Conservation (phyloP, 2,888 invertebrate species). For the Perithous albicinctus region DNA sequence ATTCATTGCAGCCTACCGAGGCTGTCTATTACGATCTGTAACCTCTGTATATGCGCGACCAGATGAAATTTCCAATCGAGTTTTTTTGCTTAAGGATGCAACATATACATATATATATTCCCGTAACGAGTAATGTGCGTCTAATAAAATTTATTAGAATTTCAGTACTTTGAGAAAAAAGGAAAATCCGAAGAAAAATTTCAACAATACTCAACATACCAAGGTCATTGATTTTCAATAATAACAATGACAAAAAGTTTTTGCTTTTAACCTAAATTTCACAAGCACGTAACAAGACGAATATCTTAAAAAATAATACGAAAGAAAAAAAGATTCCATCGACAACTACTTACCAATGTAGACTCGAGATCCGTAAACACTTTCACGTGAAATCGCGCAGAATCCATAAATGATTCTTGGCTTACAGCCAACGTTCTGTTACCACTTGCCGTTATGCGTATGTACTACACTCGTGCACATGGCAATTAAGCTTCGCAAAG, state of each 20-base stretch:
- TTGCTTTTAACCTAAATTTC: background rate
- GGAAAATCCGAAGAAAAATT: no score
- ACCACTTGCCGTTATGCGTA: slow-evolving; percentile 38
- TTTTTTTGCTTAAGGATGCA: no score
- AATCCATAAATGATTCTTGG: slow-evolving; percentile 52
- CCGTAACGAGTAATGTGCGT: no score
- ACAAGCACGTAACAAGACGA: no score
- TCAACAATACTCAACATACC: no score
- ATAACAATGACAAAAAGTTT: background rate
- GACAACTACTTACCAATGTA: background rate
- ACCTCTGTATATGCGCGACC: slow-evolving; percentile 7
- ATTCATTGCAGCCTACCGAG: slow-evolving; percentile 39
- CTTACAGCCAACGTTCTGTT: slow-evolving; percentile 52
- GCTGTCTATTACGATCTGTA: slow-evolving; percentile 13
- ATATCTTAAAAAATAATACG: background rate
- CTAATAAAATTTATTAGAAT: no score
- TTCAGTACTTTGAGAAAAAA: no score
- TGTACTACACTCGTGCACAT: background rate
- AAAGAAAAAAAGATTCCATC: background rate
- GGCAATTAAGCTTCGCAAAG: slow-evolving; percentile 10
- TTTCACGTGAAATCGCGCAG: slow-evolving; percentile 20
- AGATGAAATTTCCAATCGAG: background rate
- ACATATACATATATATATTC: no score
- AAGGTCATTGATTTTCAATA: no score
- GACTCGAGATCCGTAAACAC: slow-evolving; percentile 26